These are phyloP conservation scores for Plutella xylostella DNA, from an alignment of 2,888 invertebrate species.

Conservation along the genomic window DNA sequence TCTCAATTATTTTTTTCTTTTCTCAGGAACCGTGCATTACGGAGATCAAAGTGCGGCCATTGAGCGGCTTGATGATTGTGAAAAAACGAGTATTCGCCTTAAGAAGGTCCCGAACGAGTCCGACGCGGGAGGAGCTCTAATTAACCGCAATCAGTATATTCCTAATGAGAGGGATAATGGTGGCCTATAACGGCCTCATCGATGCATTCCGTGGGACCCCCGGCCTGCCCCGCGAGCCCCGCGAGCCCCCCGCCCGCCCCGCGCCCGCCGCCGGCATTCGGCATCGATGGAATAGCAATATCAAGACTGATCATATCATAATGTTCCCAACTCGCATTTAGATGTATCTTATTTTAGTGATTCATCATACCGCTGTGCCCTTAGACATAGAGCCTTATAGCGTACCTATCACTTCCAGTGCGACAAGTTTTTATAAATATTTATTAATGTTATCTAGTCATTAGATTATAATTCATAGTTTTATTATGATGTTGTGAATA, in stretches of 20 bases:
- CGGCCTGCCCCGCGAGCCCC: conserved; percentile 12
- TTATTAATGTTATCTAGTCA: conserved; percentile 63
- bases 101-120: conserved; percentile 43
- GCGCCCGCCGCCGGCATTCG: conserved; percentile 37
- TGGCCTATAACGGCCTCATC: conserved; percentile 62
- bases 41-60: conserved; percentile 62
- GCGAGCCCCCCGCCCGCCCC: conserved; percentile 37
- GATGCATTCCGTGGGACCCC: conserved; percentile 56
- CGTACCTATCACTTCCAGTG: conserved; percentile 43
- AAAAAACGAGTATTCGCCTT: conserved; percentile 61
- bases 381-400: conserved; percentile 41
- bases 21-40: conserved; percentile 57
- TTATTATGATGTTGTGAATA: conserved; percentile 12
- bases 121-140: conserved; percentile 59
- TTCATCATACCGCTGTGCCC: conserved; percentile 58
- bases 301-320: conserved; percentile 59
- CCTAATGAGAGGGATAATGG: conserved; percentile 68
- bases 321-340: conserved; percentile 59
- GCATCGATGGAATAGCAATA: conserved; percentile 48
- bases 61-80: conserved; percentile 61
- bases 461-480: conserved; percentile 34
- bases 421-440: conserved; percentile 32
- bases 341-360: conserved; percentile 38
- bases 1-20: conserved; percentile 33
- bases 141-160: conserved; percentile 70